Base-by-base conservation (phyloP, 2,888 invertebrate genomes). In the Tipula lateralis region DNA sequence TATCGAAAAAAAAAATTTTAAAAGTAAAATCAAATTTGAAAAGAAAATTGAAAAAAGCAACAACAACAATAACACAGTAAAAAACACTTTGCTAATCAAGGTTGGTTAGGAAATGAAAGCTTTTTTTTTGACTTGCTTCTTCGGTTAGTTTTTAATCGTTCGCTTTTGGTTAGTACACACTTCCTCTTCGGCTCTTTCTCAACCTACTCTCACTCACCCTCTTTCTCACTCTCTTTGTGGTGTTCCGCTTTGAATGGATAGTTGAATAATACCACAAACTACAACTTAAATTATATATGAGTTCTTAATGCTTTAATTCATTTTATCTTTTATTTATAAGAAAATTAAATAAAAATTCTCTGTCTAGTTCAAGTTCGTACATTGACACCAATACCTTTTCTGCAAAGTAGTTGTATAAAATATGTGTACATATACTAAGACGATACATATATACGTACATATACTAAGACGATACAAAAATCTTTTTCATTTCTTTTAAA, bases 311-410 rank as follows among this genome's bases (percentile, higher is more conserved):
- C 9, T 24, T 66, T 66, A 66, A 24, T 24, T n/a, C n/a, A n/a
- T n/a, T n/a, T 66, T 66, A 66, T 66, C 66, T 66, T 66, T 66
- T 66, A 66, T 66, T 24, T 66, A 66, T 19, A 66, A 66, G n/a
- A n/a, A 36, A 50, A 16, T 50, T 16, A 32, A 44, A 44, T 44
- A 44, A 13, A 50, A 50, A 66, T 66, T 66, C 66, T 66, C 66
- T 66, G 66, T 66, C 66, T 66, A 66, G 66, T 66, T 66, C 66
- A 66, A 66, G 66, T 66, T 66, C 66, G 66, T 66, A 66, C 66
- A 66, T 66, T 66, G 66, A 66, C 24, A 66, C 66, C 66, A 66
- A 66, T 66, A 66, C 66, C 66, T 66, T 66, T 66, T 66, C 66
- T 66, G 66, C 66, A 66, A 66, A 66, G 66, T 66, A 66, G 66